Conservation (phyloP, 1,140 invertebrate species). For the Oedothorax gibbosus region DNA sequence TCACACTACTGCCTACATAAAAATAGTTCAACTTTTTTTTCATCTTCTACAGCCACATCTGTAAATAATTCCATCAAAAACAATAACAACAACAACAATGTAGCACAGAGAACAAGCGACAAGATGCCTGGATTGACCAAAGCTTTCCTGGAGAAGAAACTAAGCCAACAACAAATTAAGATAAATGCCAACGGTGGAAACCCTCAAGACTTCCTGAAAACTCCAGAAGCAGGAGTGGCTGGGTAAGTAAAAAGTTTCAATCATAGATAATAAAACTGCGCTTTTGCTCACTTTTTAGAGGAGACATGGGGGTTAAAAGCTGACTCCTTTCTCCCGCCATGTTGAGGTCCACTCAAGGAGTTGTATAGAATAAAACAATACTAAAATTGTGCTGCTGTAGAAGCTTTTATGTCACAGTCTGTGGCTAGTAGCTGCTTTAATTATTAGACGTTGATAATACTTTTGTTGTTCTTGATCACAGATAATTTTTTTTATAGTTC, state of each 20-base stretch:
- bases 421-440: no score
- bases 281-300: no score
- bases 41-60: conserved; percentile 7
- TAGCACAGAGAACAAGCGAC: conserved; percentile 24
- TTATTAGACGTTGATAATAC: no score
- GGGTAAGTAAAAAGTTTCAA: conserved; percentile 4
- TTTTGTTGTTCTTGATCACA: no score
- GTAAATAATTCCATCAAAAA: conserved; percentile 43
- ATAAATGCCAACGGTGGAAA: conserved; percentile 8
- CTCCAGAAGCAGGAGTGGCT: conserved; percentile 48
- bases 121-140: conserved; percentile 46
- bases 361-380: no score
- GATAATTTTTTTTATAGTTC: no score
- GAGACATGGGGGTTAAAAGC: no score
- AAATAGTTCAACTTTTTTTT: background rate
- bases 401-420: no score
- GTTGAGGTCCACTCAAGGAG: no score
- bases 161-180: conserved; percentile 35
- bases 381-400: no score
- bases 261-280: no score
- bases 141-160: conserved; percentile 45
- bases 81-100: background rate
- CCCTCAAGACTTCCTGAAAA: conserved; percentile 50
- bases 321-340: no score
- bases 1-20: background rate